These are phyloP conservation scores for Loxodonta africana DNA, from an alignment of 2,113 vertebrate genomes.

Conservation along the genomic window DNA sequence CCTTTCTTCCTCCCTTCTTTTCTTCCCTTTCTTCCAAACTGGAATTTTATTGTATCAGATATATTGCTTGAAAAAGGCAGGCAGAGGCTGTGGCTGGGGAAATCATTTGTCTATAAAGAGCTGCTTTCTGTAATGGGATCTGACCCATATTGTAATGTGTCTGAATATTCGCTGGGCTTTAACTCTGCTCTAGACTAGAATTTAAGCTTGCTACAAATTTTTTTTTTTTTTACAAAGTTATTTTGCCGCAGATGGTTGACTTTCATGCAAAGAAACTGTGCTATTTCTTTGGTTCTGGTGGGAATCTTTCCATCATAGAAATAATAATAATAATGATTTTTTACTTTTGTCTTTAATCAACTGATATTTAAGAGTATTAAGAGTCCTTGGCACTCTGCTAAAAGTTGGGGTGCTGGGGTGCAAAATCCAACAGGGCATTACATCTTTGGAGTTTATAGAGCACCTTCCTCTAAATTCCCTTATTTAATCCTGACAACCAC, in stretches of 20 bases:
- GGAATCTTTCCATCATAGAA: background rate
- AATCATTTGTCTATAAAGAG: constrained; percentile 57
- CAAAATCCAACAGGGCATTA: background rate
- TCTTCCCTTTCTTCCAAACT: constrained; percentile 50
- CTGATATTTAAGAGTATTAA: background rate
- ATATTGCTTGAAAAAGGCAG: constrained; percentile 38
- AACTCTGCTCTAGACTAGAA: background rate
- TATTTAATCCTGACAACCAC: background rate
- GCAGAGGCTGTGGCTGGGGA: constrained; percentile 26
- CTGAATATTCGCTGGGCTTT: background rate
- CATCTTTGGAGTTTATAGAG: background rate
- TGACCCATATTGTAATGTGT: background rate
- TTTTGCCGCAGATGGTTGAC: background rate
- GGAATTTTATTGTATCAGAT: constrained; percentile 60
- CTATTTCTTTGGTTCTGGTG: background rate
- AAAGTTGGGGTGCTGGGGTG: background rate
- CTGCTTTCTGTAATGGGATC: background rate
- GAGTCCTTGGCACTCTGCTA: background rate
- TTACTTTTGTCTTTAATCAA: background rate
- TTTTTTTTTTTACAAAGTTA: background rate
- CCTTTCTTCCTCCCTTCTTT: background rate
- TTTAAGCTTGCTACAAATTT: background rate
- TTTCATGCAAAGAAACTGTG: background rate
- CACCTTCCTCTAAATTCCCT: background rate
- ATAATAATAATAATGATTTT: constrained; percentile 21